Conservation (phyloP, 1,140 invertebrate species). For the Bombus turneri region DNA sequence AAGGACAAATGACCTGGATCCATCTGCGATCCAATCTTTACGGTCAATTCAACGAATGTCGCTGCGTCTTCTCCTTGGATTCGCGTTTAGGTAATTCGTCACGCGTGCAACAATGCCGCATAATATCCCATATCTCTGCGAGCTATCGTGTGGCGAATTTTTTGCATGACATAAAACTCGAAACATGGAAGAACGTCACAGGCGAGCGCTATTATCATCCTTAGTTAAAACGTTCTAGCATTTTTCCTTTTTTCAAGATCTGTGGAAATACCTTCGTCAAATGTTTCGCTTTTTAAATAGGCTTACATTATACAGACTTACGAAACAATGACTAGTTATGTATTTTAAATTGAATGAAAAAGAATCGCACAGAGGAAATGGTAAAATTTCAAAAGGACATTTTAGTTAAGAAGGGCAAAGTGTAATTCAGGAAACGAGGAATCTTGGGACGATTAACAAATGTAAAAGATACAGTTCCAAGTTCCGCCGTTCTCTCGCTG, state of each 20-base stretch:
- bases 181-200: neutral
- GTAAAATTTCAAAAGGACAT: neutral
- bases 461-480: neutral
- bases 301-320: too few relatives aligned
- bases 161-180: neutral
- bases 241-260: neutral
- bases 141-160: neutral
- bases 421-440: neutral
- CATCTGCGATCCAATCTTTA: neutral
- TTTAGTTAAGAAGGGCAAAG: neutral
- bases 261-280: neutral
- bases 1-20: slow-evolving; percentile 10
- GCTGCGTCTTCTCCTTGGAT: neutral
- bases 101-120: slow-evolving; percentile 1
- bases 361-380: neutral
- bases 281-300: neutral
- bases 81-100: neutral
- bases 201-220: neutral
- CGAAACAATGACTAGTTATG: neutral
- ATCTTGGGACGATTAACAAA: neutral
- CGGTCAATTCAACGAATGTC: neutral
- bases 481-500: too few relatives aligned
- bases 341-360: neutral
- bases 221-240: neutral
- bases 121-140: neutral